A percentile compares a stretch with the other conserved stretches of the same genome.
Conservation (phyloP, 1,140 invertebrate genomes). For the Lepidurus apus region DNA sequence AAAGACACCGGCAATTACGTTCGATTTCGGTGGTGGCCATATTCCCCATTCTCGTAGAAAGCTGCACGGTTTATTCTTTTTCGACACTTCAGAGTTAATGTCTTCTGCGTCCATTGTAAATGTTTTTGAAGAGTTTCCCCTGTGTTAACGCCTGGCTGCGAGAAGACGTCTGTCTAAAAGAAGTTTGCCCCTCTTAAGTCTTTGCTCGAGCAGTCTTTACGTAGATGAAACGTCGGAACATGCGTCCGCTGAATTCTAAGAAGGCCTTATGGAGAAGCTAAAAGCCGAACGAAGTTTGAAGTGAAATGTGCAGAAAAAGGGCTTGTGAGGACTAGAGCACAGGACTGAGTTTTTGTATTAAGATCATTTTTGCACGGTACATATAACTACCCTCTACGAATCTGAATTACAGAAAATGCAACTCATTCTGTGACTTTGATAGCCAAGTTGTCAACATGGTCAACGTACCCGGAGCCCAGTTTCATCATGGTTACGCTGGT, state of each 20-base stretch:
- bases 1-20: background rate
- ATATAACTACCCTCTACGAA: background rate
- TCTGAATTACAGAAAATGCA: background rate
- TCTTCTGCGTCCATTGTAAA: background rate
- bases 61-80: background rate
- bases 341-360: background rate
- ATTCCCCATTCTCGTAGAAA: slow-evolving; percentile 8
- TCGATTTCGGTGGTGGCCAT: background rate
- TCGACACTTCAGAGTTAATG: background rate
- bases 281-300: too few species aligned
- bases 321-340: too few species aligned
- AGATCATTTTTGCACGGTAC: background rate
- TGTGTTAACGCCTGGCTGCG: too few species aligned
- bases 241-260: too few species aligned
- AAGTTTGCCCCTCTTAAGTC: too few species aligned
- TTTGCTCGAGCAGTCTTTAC: too few species aligned
- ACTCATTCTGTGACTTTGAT: background rate
- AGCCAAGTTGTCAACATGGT: slow-evolving; percentile 45
- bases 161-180: too few species aligned
- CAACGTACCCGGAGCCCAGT: slow-evolving; percentile 55
- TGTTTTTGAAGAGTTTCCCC: too few species aligned
- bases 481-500: slow-evolving; percentile 55
- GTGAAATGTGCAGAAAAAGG: too few species aligned
- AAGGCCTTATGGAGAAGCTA: too few species aligned
- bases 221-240: too few species aligned